Percentiles rank a stretch among this genome's conserved stretches.
Evolutionary conservation across 2,113 vertebrate genomes (phyloP).

Genomic region (Natator depressus): DNA sequence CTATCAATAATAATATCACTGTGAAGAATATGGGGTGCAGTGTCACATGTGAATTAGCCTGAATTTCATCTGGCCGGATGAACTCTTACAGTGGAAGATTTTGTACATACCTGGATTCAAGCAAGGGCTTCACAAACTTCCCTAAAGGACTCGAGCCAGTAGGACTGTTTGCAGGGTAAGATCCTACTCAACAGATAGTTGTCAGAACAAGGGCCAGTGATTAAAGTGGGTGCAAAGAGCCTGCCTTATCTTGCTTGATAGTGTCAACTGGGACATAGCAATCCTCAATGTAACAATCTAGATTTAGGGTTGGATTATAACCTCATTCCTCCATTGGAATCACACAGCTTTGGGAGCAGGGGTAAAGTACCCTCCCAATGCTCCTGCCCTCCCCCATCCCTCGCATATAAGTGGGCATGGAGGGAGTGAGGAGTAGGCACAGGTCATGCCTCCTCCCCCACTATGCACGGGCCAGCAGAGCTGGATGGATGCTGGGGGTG

Average conservation of each 20-base stretch:
- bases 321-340: not conserved
- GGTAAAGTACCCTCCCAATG: not conserved
- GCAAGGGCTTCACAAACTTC: not conserved
- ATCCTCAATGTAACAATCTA: not conserved
- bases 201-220: not conserved
- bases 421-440: not conserved
- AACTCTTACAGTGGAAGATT: not conserved
- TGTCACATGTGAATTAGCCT: not conserved
- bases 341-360: rapidly evolving
- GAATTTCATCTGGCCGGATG: not conserved
- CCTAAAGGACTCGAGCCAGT: not conserved
- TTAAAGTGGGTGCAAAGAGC: not conserved
- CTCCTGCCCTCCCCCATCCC: not conserved
- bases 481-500: not conserved
- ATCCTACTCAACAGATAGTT: not conserved
- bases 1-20: too few relatives aligned
- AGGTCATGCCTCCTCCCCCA: not conserved
- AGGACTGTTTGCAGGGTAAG: not conserved
- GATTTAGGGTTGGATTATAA: not conserved
- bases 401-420: not conserved
- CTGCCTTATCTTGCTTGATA: slow-evolving; percentile 13
- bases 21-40: too few relatives aligned
- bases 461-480: not conserved
- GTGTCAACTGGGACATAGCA: not conserved
- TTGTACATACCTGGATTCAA: not conserved